Base-by-base conservation (phyloP, 2,113 vertebrate species). In the Misgurnus anguillicaudatus region DNA sequence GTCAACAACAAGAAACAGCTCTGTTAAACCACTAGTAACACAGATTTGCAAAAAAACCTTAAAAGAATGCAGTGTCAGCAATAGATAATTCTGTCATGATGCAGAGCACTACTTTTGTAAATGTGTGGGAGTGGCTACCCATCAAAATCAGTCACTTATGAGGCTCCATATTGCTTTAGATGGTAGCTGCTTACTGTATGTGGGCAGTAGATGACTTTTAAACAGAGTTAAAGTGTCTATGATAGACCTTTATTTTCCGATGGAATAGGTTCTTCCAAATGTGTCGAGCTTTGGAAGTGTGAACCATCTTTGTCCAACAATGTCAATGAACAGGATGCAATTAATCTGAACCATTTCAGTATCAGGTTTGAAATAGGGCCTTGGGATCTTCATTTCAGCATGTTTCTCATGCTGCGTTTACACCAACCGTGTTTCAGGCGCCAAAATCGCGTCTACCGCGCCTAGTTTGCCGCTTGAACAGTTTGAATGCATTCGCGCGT, bases 341-440 rank as follows among this genome's bases (percentile, higher is more conserved):
- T 64, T 88, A 88, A 91, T 91, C 88, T 67, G 3, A 57, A 66
- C 65, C 84, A 83, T 88, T 87, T 80, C 69, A 71, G 85, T 17
- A 51, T 48, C 60, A 41, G 68, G 60, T 71, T 36, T 74, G 57
- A 57, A 71, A 36, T 7, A 6, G 11, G 42, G 11, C 55, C 70
- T 73, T 60, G 60, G 24, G 70, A 73, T 73, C 9, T 60, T 61
- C 70, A 73, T 60, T 55, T 73, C 55, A 60, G 70, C 70, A 39
- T 61, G 77, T 55, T 9, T n/a, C 39, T 38, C 67, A 41, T 61
- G n/a, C n/a, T n/a, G n/a, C n/a, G n/a, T n/a, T n/a, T n/a, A n/a
- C n/a, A n/a, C n/a, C n/a, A n/a, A n/a, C n/a, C n/a, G n/a, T n/a
- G n/a, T n/a, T n/a, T n/a, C n/a, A n/a, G n/a, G n/a, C n/a, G n/a